Evolutionary conservation across 1,140 invertebrate genomes (phyloP), one percentile per base, ranked within the genome.

Genomic region (Caenorhabditis tropicalis): DNA sequence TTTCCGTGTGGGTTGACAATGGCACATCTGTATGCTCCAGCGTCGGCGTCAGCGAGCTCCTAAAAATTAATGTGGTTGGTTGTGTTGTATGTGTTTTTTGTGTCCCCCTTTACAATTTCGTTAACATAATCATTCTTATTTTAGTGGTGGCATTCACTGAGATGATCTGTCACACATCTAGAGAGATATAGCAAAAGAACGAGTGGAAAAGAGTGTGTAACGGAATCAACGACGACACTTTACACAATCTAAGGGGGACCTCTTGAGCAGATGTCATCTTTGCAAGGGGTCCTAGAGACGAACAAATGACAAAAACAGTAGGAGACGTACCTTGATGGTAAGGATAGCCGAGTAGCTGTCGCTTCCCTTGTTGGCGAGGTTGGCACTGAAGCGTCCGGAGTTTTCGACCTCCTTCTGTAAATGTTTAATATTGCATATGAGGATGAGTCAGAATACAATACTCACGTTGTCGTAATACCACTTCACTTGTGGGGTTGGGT

Each of bases 401-500:
- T 96, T 95, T 86, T 94, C 95, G 65, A 98, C 94, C 84, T 94
- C 92, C 65, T 94, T 95, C 90, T 90, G 82, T 49, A 90, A 85
- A 83, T 39, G 2, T 94, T n/a, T 95, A 87, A 39, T 21, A 39
- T 21, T 16, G 43, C 15, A 10, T 24, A 15, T 15, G 16, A 19
- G 2, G 27, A 15, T 31, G n/a, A 56, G 79, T 46, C 16, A 51
- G 3, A 16, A 29, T 36, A 51, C 29, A 29, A 16, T 19, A 84
- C 83, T 60, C 85, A 90, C 89, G 46, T 86, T 91, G 46, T 91
- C 90, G 85, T 91, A 90, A 92, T 94, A 98, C 96, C 96, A 98
- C 6, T 95, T 95, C 88, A 98, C 97, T 90, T 98, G 96, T 82
- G 96, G 96, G 60, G 95, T 94, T 24, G 96, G 96, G 92, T 97